Evolutionary conservation across 2,888 invertebrate species (phyloP).

Genomic region (Ligdia adustata): DNA sequence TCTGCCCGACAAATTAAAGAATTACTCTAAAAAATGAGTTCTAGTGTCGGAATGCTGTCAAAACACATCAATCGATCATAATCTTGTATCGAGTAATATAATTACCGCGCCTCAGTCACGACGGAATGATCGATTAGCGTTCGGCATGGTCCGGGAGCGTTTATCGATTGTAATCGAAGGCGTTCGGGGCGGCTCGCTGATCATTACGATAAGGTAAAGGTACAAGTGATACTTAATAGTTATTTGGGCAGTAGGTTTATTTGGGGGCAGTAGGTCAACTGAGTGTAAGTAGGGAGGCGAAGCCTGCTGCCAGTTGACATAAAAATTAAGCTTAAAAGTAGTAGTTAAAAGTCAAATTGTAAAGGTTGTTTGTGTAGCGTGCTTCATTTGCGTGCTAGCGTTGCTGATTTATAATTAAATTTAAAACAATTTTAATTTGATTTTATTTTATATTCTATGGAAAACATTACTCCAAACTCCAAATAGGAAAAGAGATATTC

Average conservation of each 20-base stretch:
- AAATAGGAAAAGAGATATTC: no score
- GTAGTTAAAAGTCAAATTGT: no score
- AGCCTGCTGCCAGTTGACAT: no score
- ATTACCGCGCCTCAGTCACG: slow-evolving; percentile 34
- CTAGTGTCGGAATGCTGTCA: slow-evolving; percentile 33
- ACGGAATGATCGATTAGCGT: slow-evolving; percentile 35
- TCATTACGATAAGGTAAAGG: slow-evolving; percentile 7
- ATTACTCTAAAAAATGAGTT: slow-evolving; percentile 14
- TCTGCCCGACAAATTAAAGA: slow-evolving; percentile 11
- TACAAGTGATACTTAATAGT: slow-evolving; percentile 21
- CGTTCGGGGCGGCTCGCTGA: slow-evolving; percentile 16
- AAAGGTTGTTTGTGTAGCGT: no score
- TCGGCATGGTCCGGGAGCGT: slow-evolving; percentile 24
- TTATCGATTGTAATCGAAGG: slow-evolving; percentile 28
- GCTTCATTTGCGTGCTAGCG: no score
- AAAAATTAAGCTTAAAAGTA: no score
- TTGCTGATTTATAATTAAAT: no score
- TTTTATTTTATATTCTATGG: no score
- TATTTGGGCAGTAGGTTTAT: neutral
- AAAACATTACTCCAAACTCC: no score
- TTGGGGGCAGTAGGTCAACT: neutral
- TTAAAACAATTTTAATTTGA: no score
- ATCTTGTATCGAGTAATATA: slow-evolving; percentile 36
- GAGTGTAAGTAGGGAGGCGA: no score
- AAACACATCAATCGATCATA: slow-evolving; percentile 35